Evolutionary conservation across 1,140 invertebrate genomes (phyloP), one percentile per base, ranked within the genome.

Genomic region (Papilio glaucus): DNA sequence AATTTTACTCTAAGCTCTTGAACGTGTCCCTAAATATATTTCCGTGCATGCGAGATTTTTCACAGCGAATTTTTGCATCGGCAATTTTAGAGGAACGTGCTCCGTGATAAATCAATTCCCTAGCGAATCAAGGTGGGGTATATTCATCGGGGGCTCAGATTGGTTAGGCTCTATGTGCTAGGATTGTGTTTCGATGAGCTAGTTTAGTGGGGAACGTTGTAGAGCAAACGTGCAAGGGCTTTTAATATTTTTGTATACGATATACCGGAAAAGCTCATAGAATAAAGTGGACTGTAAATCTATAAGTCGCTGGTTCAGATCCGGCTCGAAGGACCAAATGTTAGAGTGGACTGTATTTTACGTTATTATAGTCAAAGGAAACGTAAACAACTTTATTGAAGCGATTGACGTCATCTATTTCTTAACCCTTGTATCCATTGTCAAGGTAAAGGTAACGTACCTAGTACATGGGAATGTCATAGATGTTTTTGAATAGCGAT

Each of bases 21-120:
- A 57, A 57, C 49, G 49, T 57, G 49, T 26, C 49, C 21, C 49
- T 57, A 57, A 57, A 57, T 57, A 57, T 13, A 57, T 57, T 57
- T 57, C 49, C 49, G 49, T 57, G 49, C 18, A 24, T 24, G 15
- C 18, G n/a, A 57, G 12, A 57, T 57, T 57, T 57, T 57, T 57
- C 49, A 57, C 49, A 12, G 49, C 21, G 49, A 57, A 57, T 57
- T 57, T 57, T 57, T 57, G 49, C 49, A 57, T 57, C 21, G 49
- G 21, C 21, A 57, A 57, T 57, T 53, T 53, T 24, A 57, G 49
- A 2, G 18, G 4, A 57, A 57, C 49, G 49, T 57, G 49, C 49
- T 21, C 24, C 49, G 21, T 57, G 49, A 57, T 57, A 24, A 57
- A 57, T 57, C 49, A 24, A 57, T 57, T 21, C 49, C 21, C 49